These are phyloP conservation scores for Anolis apletophallus DNA, from an alignment of 2,797 vertebrate species.

Conservation along the genomic window DNA sequence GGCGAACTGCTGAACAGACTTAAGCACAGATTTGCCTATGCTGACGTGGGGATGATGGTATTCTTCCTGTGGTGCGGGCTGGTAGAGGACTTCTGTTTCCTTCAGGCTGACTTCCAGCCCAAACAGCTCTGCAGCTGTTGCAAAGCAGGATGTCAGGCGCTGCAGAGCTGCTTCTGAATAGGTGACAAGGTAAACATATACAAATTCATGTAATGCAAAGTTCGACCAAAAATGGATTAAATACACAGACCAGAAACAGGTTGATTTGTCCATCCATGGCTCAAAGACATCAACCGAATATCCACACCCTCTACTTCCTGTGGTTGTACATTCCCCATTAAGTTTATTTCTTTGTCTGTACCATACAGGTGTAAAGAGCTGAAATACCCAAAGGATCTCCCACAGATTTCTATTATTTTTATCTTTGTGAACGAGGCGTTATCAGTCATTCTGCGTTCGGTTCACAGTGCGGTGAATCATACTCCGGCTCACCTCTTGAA, in stretches of 20 bases:
- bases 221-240: no score
- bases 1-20: no score
- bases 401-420: conserved; percentile 96
- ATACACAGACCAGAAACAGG: not conserved
- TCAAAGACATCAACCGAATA: not conserved
- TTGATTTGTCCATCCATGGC: not conserved
- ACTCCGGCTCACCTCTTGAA: conserved; percentile 93
- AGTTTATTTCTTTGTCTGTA: accelerated
- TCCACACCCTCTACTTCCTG: not conserved
- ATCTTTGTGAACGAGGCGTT: conserved; percentile 98
- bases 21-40: no score
- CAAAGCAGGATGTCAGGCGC: no score
- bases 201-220: no score
- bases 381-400: conserved; percentile 89
- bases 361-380: conserved; percentile 89
- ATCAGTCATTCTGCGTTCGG: conserved; percentile 94
- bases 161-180: no score
- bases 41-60: no score
- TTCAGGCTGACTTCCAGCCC: no score
- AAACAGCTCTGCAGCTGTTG: no score
- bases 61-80: no score
- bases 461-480: conserved; percentile 96
- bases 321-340: conserved; percentile 3
- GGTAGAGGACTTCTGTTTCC: no score
- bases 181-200: no score